Percentiles rank a stretch among this genome's conserved stretches.
Evolutionary conservation across 1,140 invertebrate genomes (phyloP).

Genomic region (Sycophaga agraensis): DNA sequence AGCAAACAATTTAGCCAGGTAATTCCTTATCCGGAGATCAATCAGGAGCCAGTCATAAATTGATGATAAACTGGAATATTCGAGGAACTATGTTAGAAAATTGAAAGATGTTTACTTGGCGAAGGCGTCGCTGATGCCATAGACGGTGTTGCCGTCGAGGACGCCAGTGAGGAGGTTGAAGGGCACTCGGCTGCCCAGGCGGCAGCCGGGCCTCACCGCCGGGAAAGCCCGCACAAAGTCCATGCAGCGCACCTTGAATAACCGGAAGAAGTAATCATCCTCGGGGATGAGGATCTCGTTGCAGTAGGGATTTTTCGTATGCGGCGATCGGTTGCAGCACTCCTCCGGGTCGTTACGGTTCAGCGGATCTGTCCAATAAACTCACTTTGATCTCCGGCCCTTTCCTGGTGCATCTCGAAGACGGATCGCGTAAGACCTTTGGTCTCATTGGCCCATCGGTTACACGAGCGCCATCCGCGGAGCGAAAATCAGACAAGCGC

Average conservation of each 20-base stretch:
- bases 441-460: too few relatives aligned
- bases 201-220: constrained; percentile 77
- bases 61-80: too few relatives aligned
- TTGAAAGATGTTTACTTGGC: constrained; percentile 59
- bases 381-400: too few relatives aligned
- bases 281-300: constrained; percentile 86
- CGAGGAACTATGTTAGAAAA: too few relatives aligned
- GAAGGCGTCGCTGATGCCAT: constrained; percentile 78
- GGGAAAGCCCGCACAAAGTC: constrained; percentile 87
- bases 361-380: constrained; percentile 75
- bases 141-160: constrained; percentile 82
- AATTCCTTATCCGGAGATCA: too few relatives aligned
- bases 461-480: too few relatives aligned
- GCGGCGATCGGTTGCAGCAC: constrained; percentile 76
- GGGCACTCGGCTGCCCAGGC: constrained; percentile 75
- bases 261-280: constrained; percentile 88
- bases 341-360: constrained; percentile 86
- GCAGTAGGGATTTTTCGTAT: constrained; percentile 86
- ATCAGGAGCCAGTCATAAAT: too few relatives aligned
- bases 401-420: too few relatives aligned
- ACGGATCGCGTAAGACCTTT: too few relatives aligned
- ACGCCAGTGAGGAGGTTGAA: constrained; percentile 83
- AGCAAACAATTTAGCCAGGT: too few relatives aligned
- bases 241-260: constrained; percentile 81
- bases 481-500: too few relatives aligned